These are phyloP conservation scores for Agrilus planipennis DNA, from an alignment of 1,140 invertebrate species.

Conservation along the genomic window DNA sequence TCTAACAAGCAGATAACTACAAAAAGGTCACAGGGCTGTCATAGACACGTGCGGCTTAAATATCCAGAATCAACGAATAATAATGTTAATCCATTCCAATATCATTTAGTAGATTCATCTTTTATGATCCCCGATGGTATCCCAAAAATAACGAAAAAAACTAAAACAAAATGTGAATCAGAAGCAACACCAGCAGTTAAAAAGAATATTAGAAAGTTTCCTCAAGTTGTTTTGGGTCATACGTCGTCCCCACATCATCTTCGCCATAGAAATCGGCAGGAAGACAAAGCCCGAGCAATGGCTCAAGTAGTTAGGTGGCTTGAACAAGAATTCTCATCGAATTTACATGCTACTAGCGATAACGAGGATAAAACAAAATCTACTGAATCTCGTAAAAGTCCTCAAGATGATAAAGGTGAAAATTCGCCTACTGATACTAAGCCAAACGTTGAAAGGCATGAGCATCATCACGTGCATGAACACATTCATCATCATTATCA, in stretches of 20 bases:
- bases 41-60: slow-evolving; percentile 30
- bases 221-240: slow-evolving; percentile 20
- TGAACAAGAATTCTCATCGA: slow-evolving; percentile 37
- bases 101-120: slow-evolving; percentile 36
- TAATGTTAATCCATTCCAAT: slow-evolving; percentile 35
- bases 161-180: slow-evolving; percentile 9
- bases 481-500: slow-evolving; percentile 78
- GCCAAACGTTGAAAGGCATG: slow-evolving; percentile 38
- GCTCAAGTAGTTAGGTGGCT: slow-evolving; percentile 49
- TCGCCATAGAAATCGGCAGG: slow-evolving; percentile 52
- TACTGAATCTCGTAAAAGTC: slow-evolving; percentile 3
- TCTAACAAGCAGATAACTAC: slow-evolving; percentile 15
- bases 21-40: slow-evolving; percentile 10
- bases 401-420: slow-evolving; percentile 1
- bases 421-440: slow-evolving; percentile 2
- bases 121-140: too few species aligned
- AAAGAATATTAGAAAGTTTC: slow-evolving; percentile 15
- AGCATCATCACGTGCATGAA: slow-evolving; percentile 62
- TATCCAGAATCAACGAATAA: slow-evolving; percentile 22
- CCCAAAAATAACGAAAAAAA: too few species aligned
- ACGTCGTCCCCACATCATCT: slow-evolving; percentile 41
- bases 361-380: slow-evolving; percentile 12
- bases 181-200: slow-evolving; percentile 10
- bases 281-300: slow-evolving; percentile 59
- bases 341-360: slow-evolving; percentile 16